A percentile compares a stretch with the other conserved stretches of the same genome.
Conservation (phyloP, 64 coral and sea anemone genomes). For the Pocillopora damicornis region DNA sequence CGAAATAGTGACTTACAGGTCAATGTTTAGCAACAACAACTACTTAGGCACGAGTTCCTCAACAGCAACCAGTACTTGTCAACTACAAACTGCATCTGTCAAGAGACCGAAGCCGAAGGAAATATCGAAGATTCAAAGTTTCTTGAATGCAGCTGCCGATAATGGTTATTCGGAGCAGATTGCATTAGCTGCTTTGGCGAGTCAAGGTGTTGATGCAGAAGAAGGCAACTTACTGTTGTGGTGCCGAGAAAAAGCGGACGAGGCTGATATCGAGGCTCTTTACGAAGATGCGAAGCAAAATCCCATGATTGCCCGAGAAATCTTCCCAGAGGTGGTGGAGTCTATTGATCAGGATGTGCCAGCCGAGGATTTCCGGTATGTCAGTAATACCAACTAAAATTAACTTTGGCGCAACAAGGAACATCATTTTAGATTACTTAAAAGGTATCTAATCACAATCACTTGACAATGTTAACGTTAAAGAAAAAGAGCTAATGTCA, state of each 20-base stretch:
- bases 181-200: constrained; percentile 13
- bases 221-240: constrained; percentile 37
- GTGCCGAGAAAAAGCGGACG: constrained; percentile 23
- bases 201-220: constrained; percentile 12
- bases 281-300: constrained; percentile 31
- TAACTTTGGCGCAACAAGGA: not conserved
- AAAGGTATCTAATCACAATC: no score
- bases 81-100: not conserved
- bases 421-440: no score
- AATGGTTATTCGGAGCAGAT: constrained; percentile 19
- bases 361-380: not conserved
- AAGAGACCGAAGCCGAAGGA: not conserved
- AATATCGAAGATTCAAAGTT: not conserved
- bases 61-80: not conserved
- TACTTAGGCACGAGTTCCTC: not conserved
- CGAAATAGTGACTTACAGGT: not conserved
- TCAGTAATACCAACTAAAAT: no score
- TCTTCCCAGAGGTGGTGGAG: not conserved
- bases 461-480: no score
- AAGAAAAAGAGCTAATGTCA: no score
- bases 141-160: constrained; percentile 9
- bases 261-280: constrained; percentile 17
- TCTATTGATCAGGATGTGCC: not conserved
- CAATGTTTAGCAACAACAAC: constrained; percentile 8
- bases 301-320: constrained; percentile 8